Base-by-base conservation (phyloP, 1,140 invertebrate genomes). In the Anoplophora glabripennis region DNA sequence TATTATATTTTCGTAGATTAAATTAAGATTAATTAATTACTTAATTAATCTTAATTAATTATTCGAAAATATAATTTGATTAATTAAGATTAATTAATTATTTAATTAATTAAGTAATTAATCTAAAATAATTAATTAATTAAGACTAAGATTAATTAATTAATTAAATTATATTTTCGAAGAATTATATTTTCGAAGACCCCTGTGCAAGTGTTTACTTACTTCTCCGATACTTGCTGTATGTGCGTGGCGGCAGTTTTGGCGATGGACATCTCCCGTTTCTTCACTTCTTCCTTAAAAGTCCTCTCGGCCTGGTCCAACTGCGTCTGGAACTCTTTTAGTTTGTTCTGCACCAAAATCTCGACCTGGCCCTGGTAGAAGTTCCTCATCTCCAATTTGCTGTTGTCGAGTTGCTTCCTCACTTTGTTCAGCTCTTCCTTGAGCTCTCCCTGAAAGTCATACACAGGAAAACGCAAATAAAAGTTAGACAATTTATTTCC, bases 361-460 rank as follows among this genome's bases (percentile, higher is more conserved):
- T 92, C 89, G 28, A 92, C 76, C 76, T 92, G 89, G 55, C 86
- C 85, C 70, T 92, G 89, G 68, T 91, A 92, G 66, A 88, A 84
- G 15, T 82, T 79, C 67, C 87, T 84, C 8, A 90, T 72, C 57
- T 89, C 86, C 7, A 78, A 75, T 64, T 86, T 86, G 52, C 84
- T 84, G 7, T 81, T 75, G 44, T 90, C 87, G 9, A 88, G 68
- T 46, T 86, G 77, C 59, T 79, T 80, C 51, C 76, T 78, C 14
- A 79, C 71, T 28, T 70, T 71, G 57, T 81, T 81, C 0, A 79
- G 68, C 69, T 88, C 83, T 18, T 80, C 78, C 66, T 82, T 66
- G 9, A 72, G 45, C 21, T 40, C 53, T 63, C 59, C 65, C 69
- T 74, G 52, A 61, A 67, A 66, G 44, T 52, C n/a, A 36, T 33